These are phyloP conservation scores for Hypomecis punctinalis DNA, from an alignment of 2,888 invertebrate genomes.

Conservation along the genomic window DNA sequence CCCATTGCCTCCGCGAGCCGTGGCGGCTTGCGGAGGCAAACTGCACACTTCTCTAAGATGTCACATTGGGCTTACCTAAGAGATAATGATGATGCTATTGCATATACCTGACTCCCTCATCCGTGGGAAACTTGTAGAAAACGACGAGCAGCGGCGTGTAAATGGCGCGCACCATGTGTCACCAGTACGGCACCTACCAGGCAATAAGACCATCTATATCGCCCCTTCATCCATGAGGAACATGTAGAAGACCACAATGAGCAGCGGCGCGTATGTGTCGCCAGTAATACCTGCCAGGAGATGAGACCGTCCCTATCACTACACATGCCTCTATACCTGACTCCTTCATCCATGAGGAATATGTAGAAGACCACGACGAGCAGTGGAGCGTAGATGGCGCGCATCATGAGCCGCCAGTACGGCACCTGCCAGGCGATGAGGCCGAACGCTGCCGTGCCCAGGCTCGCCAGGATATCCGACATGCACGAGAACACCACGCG, in stretches of 20 bases:
- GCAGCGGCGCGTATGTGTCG: conserved; percentile 88
- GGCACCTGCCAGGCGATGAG: conserved; percentile 88
- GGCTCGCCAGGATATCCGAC: conserved; percentile 67
- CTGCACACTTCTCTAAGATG: no score
- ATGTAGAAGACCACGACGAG: conserved; percentile 88
- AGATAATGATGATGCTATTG: no score
- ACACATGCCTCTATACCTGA: conserved; percentile 52
- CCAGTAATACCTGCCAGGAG: conserved; percentile 90
- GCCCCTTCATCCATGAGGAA: conserved; percentile 91
- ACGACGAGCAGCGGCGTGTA: no score
- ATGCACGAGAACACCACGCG: conserved; percentile 77
- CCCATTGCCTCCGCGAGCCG: no score
- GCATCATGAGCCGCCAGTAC: conserved; percentile 89
- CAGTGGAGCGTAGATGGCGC: conserved; percentile 89
- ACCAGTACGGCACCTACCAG: no score
- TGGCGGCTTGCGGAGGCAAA: no score
- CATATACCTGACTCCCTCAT: no score
- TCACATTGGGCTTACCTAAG: no score
- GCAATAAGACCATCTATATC: no score
- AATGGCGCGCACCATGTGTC: no score
- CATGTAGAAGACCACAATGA: conserved; percentile 88
- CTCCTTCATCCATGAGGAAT: conserved; percentile 90
- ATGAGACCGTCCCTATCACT: conserved; percentile 81
- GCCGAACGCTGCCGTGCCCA: conserved; percentile 89
- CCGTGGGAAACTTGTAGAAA: no score